Conservation (phyloP, 35 echinoderm and acorn worm genomes). For the Patiria miniata region DNA sequence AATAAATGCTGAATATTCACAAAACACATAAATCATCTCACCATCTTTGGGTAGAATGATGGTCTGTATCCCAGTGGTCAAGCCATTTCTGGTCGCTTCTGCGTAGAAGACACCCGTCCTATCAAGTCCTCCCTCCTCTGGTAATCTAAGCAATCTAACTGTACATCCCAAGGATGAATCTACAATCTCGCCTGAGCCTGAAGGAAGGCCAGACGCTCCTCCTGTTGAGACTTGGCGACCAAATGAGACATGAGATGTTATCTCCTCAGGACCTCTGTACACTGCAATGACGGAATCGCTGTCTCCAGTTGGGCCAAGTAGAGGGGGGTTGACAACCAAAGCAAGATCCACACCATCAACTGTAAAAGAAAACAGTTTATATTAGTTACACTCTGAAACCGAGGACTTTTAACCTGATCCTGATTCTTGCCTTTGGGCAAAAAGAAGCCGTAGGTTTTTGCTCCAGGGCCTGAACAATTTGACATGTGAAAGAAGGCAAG, state of each 20-base stretch:
- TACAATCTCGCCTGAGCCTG: background rate
- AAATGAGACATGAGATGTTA: background rate
- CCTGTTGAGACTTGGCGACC: too few species aligned
- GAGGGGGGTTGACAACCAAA: too few species aligned
- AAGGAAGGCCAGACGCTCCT: background rate
- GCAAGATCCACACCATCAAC: too few species aligned
- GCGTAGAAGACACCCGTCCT: slow-evolving; percentile 6
- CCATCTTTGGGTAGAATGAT: background rate
- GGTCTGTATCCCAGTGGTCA: background rate
- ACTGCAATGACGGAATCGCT: background rate
- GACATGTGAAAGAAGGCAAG: too few species aligned
- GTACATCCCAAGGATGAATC: background rate
- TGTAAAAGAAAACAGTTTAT: too few species aligned
- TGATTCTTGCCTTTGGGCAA: too few species aligned
- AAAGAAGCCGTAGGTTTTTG: too few species aligned
- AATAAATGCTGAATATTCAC: too few species aligned
- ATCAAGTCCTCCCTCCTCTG: background rate
- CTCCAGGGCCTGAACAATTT: too few species aligned
- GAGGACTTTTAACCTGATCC: too few species aligned
- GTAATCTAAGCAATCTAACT: background rate
- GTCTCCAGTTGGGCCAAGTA: background rate
- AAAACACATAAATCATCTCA: background rate
- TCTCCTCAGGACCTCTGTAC: background rate
- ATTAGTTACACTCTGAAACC: too few species aligned
- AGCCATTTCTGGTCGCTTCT: background rate